Evolutionary conservation across 2,113 vertebrate genomes (phyloP), one percentile per base, ranked within the genome.

Genomic region (Atractosteus spatula): DNA sequence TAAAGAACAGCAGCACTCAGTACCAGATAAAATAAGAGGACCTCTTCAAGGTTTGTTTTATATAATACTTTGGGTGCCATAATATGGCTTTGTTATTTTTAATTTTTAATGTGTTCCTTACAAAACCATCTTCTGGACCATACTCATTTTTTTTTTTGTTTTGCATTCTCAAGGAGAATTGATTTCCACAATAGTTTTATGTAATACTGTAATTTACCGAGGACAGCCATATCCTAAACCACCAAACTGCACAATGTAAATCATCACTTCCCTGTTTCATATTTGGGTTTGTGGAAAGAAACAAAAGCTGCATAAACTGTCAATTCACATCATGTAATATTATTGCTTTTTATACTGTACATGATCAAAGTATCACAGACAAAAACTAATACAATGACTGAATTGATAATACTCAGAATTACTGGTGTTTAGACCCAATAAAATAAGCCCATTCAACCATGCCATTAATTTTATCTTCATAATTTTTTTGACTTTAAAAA

Each of bases 21-120:
- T 56, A 51, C 44, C 55, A 56, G 16, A 10, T 68, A 51, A 74
- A 69, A 65, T 55, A 56, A 12, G 13, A 47, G 62, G 55, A 63
- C 66, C 62, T 45, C 51, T 62, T 54, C 45, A 55, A 29, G 65
- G 67, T 63, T 62, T 44, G 66, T 74, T 74, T 69, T 74, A 65
- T 69, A 74, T 74, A 17, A 29, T 63, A 69, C 3, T 61, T 74
- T 69, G 66, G 73, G 68, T 74, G 73, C 73, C 59, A 74, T 74
- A 54, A 62, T 63, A n/a, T 74, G 61, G 55, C 51, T 55, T 13
- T 4, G 8, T 42, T 62, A 43, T 63, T 74, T 74, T 70, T 51
- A 41, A 10, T 47, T 71, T 43, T n/a, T 66, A 55, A 56, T 66
- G 7, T 62, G 68, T 61, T 68, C 8, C 61, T 68, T 62, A 59